Conservation (phyloP, 2,888 invertebrate species). For the Calliphora vomitoria region DNA sequence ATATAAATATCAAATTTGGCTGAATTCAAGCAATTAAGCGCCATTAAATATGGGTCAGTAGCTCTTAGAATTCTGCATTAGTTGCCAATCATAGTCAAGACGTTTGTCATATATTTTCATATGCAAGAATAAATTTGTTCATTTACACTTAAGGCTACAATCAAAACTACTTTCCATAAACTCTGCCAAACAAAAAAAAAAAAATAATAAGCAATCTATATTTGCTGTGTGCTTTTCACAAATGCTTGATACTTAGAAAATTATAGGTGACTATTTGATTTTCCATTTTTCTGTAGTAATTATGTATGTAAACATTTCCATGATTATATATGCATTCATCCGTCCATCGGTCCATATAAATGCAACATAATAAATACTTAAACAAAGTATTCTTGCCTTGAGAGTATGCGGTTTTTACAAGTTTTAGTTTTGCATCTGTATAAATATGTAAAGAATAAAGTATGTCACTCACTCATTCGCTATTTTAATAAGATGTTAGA, state of each 20-base stretch:
- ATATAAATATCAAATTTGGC: too few relatives aligned
- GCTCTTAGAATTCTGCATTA: neutral
- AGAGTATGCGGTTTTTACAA: constrained; percentile 3
- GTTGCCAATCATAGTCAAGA: neutral
- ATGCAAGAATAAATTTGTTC: neutral
- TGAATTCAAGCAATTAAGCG: neutral
- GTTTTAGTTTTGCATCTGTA: constrained; percentile 39
- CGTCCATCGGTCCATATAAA: neutral
- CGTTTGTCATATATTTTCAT: constrained; percentile 22
- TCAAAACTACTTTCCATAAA: constrained; percentile 48
- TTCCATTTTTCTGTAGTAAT: constrained; percentile 25
- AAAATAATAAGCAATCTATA: neutral
- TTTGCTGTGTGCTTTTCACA: neutral
- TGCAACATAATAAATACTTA: neutral
- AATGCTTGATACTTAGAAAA: constrained; percentile 43
- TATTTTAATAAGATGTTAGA: constrained; percentile 43
- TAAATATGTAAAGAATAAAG: constrained; percentile 48
- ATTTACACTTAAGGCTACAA: constrained; percentile 25
- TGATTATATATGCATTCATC: neutral
- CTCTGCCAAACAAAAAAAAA: neutral
- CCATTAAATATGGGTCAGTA: neutral
- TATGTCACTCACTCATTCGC: constrained; percentile 49
- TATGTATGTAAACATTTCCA: constrained; percentile 31
- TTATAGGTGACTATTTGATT: constrained; percentile 42
- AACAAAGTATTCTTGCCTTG: constrained; percentile 27